Conservation (phyloP, 64 coral and sea anemone species). For the Montipora sp. region DNA sequence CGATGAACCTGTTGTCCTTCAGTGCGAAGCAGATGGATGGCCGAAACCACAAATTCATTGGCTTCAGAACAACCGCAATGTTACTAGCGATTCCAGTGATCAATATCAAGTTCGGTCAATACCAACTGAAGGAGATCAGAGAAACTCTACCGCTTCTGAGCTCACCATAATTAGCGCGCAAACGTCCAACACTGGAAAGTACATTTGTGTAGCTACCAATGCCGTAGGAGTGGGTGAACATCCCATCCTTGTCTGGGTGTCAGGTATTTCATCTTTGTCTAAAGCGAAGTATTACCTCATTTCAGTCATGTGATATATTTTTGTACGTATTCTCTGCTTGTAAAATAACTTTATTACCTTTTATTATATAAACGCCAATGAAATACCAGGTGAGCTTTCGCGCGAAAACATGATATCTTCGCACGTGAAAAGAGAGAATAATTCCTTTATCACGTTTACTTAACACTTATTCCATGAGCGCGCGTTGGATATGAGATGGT, state of each 20-base stretch:
- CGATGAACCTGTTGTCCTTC: neutral
- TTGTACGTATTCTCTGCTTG: no score
- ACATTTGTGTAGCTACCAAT: neutral
- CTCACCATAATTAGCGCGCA: neutral
- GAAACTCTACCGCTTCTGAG: neutral
- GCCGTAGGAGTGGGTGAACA: neutral
- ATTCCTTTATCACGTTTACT: no score
- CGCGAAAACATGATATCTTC: no score
- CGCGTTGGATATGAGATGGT: no score
- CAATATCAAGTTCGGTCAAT: neutral
- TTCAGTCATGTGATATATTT: no score
- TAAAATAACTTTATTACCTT: no score
- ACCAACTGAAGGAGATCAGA: neutral
- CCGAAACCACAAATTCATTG: slow-evolving; percentile 7
- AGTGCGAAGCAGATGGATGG: neutral
- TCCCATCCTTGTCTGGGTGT: neutral
- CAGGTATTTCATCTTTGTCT: neutral
- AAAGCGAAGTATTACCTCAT: no score
- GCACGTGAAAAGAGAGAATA: no score
- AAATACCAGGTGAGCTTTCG: no score
- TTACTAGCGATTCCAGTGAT: neutral
- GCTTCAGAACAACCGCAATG: neutral
- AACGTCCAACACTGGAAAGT: neutral
- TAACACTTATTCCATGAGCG: no score
- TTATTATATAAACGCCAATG: no score